Evolutionary conservation across 2,888 invertebrate genomes (phyloP), one percentile per base, ranked within the genome.

Genomic region (Nomada flava): DNA sequence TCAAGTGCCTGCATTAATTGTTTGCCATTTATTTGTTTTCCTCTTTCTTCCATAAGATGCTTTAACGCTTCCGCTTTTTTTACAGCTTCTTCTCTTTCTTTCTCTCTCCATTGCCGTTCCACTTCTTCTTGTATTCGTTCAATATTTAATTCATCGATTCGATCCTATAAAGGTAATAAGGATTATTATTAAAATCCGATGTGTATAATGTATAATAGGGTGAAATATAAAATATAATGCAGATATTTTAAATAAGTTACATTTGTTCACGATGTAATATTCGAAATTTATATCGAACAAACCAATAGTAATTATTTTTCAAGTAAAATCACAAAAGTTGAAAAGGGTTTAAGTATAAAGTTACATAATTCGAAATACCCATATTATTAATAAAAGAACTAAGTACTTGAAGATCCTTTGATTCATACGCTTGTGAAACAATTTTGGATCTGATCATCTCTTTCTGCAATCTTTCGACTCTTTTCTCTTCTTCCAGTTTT

Each of bases 41-140:
- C 94, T 59, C 96, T 93, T 18, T 95, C 95, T 59, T 94, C 93
- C 76, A 95, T 95, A 77, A 96, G 90, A 47, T 93, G 92, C 83
- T 94, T 94, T 90, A 95, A 94, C 79, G 95, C 95, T 71, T 94
- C 94, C 85, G 95, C 94, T 82, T 95, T 94, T 89, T 95, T 95
- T 70, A 95, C 89, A 11, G 96, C 96, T 0, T 95, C 95, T 75
- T 95, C 95, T 47, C 95, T 94, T 92, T 97, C 97, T 78, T 95
- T 95, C 15, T 95, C 94, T 0, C 97, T 94, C 95, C 96, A 97
- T 87, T 96, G 95, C 15, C 96, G 94, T 91, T 97, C 97, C 29
- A 96, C 96, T 90, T 95, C 95, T 89, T 95, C 95, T 86, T 95
- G 95, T 15, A 95, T 91, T 55, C 95, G 92, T 26, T 94, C 87